Base-by-base conservation (phyloP, 2,888 invertebrate genomes). In the Tenthredo livida region DNA sequence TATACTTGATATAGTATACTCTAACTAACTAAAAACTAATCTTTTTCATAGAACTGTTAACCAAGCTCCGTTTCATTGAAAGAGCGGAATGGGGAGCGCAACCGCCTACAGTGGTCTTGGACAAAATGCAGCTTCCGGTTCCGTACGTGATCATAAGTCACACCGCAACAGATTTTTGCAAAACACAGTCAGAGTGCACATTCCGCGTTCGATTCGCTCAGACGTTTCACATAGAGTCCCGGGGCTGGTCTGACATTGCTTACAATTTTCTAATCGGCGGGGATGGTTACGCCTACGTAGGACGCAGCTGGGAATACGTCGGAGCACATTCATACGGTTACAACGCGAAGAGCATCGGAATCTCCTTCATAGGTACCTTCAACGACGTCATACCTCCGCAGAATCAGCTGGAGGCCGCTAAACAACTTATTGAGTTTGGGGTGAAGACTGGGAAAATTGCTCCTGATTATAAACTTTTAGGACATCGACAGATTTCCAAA, bases 251-350 rank as follows among this genome's bases (percentile, higher is more conserved):
- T 85, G 97, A 97, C 90, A 97, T 97, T 37, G 96, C 94, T 0
- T 97, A 97, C 91, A 97, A 97, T 90, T 98, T 97, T 88, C 93
- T 97, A 2, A 95, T 97, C 2, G 97, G 97, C 0, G 97, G 97
- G 5, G 97, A 97, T 90, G 97, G 97, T 0, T 94, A 95, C 10
- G 96, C 96, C 0, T 97, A 97, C 91, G 95, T 95, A 87, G 97
- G 96, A 0, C 95, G 97, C 5, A 96, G 97, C 0, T 97, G 97
- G 97, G 95, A 96, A 87, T 92, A 93, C 85, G 94, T 95, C 70
- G 97, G 97, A 0, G 96, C 97, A 0, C 97, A 97, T 89, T 95
- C 97, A 0, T 94, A 94, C 67, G 90, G 95, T 70, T 97, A 95
- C 90, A 97, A 97, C 90, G 92, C 92, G 17, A 94, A 93, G 82